Base-by-base conservation (phyloP, 2,113 vertebrate species). In the Epinephelus fuscoguttatus region DNA sequence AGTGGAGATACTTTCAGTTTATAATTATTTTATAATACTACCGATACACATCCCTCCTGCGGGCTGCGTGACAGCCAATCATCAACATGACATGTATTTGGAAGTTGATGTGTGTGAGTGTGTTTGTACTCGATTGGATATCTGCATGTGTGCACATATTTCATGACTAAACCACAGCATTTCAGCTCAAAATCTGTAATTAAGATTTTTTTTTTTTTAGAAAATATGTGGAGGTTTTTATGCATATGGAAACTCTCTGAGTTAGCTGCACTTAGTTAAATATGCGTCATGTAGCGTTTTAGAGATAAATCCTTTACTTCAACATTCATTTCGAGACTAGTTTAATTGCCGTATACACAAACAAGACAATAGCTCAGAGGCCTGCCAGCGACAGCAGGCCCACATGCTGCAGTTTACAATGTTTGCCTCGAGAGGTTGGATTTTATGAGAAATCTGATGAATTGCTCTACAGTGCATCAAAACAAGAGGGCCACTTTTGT, bases 1-100 rank as follows among this genome's bases (percentile, higher is more conserved):
- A 93, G 87, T 49, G 77, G 53, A 64, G 64, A 86, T 81, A 61
- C 56, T 86, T 78, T 81, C 49, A 71, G 63, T 67, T 45, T 52
- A 42, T 88, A 78, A 84, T 91, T 78, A 85, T 89, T 90, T 78
- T 60, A 80, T 75, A 55, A 76, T 69, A 76, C 45, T 59, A 53
- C 61, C 47, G 70, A 76, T 80, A 68, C 78, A 33, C 74, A 78
- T 76, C 45, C 82, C 70, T 77, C 69, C 68, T 73, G 70, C n/a
- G 11, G 78, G 80, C 76, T 75, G 42, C 76, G 50, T 79, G 88
- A 81, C 79, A 85, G 79, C 60, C 63, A 75, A 50, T 88, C 86
- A 74, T 88, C 82, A 85, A 74, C 71, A 40, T 45, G 56, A 63
- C 42, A 12, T 45, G 42, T 0, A 45, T 45, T 45, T 45, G 42